Evolutionary conservation across 2,113 vertebrate species (phyloP), one percentile per base, ranked within the genome.

Genomic region (Peromyscus californicus): DNA sequence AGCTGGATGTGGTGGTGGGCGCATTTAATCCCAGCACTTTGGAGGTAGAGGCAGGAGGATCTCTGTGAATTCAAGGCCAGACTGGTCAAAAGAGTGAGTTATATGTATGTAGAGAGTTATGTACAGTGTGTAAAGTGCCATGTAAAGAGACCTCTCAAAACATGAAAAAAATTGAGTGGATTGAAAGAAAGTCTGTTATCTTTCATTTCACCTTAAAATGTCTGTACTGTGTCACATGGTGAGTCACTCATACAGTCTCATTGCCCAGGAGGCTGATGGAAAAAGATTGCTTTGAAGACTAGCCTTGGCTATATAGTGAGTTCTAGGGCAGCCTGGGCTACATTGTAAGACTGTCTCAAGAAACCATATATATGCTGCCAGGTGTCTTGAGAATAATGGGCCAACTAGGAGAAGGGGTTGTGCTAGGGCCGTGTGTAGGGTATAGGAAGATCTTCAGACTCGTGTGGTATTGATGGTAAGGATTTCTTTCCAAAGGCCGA

Each of bases 201-300:
- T 63, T 92, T 94, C 31, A 24, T 92, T 86, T n/a, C 93, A 70
- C 31, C 83, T 96, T 95, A 63, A 95, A 94, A 93, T 92, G 3
- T 82, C 13, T 63, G 17, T 83, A 45, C 29, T 83, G 54, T 61
- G 36, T 61, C 7, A 29, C 59, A 84, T 42, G 24, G 12, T 63
- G 82, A 84, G 24, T 42, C 21, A 65, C 33, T n/a, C 39, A 7
- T 57, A 11, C 29, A 39, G 21, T 89, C 36, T 31, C 22, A 42
- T 13, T 13, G 4, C 65, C 69, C 29, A 19, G 13, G 45, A n/a
- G 31, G 21, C 42, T 65, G 59, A 65, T 21, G 19, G 29, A 78
- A 45, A 54, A 76, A 22, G 54, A 75, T 21, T 24, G 42, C 16
- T 13, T 48, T 87, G n/a, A 22, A 72, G 45, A 51, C 13, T 33